phyloP scores from a whole-genome alignment of 1,140 invertebrate genomes.

The Aphis craccivora region DNA sequence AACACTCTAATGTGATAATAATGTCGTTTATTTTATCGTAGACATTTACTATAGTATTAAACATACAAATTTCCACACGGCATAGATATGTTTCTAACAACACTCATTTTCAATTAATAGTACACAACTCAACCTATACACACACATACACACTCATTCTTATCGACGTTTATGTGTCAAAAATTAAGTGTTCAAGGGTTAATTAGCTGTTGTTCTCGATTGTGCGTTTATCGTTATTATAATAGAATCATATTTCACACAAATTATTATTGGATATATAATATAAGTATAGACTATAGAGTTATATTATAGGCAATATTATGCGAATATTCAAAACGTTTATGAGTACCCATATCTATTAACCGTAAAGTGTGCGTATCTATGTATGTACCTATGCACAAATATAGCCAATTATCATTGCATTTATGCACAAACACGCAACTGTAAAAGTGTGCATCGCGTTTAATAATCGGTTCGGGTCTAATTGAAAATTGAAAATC shows the following conservation, averaged over 20 bases:
- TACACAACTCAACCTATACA: background rate
- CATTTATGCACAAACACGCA: background rate
- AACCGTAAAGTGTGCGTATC: background rate
- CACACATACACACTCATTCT: background rate
- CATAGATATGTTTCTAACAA: background rate
- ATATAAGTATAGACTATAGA: background rate
- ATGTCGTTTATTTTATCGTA: background rate
- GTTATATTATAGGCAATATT: background rate
- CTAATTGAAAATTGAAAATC: background rate
- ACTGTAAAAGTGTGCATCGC: background rate
- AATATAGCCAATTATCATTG: background rate
- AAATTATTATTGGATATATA: background rate
- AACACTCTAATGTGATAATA: constrained; percentile 12
- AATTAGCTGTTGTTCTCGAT: background rate
- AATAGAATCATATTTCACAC: background rate
- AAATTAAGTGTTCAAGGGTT: background rate
- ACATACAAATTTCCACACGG: constrained; percentile 2
- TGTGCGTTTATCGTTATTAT: background rate
- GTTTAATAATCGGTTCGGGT: background rate
- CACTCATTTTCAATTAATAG: background rate
- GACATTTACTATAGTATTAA: constrained; percentile 2
- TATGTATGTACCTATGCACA: background rate
- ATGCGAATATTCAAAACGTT: background rate
- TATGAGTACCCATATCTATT: background rate
- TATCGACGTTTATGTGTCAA: background rate